These are phyloP conservation scores for Lepas anatifera DNA, from an alignment of 2,888 invertebrate species.

Conservation along the genomic window DNA sequence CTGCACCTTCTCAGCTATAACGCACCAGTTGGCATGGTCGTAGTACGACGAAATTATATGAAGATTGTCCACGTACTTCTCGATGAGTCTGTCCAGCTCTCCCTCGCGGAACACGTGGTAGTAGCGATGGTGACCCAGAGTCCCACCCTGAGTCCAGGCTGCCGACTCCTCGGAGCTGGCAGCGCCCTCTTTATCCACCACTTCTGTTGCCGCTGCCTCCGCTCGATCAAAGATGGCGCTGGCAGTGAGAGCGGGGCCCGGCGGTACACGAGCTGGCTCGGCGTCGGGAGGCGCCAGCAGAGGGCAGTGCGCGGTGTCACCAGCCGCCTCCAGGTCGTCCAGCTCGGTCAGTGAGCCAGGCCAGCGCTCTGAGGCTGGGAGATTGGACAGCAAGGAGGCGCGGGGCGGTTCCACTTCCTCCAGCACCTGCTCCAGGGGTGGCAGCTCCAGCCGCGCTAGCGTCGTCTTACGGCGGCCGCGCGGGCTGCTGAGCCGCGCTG, in stretches of 20 bases:
- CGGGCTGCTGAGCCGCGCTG: neutral
- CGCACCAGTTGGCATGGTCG: constrained; percentile 94
- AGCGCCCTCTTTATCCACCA: neutral
- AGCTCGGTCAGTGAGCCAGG: neutral
- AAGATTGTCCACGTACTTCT: constrained; percentile 80
- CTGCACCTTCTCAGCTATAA: constrained; percentile 89
- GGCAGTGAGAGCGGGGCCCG: neutral
- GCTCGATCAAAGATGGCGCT: neutral
- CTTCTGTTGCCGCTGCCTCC: neutral
- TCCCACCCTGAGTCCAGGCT: constrained; percentile 23
- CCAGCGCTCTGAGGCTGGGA: neutral
- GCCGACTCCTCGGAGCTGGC: constrained; percentile 24
- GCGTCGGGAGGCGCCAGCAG: neutral
- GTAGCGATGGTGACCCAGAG: constrained; percentile 24
- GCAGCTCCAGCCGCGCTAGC: neutral
- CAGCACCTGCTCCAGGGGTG: constrained; percentile 9
- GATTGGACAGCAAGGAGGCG: neutral
- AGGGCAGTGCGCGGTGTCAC: neutral
- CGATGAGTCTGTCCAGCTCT: constrained; percentile 84
- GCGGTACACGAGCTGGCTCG: neutral
- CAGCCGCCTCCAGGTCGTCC: neutral
- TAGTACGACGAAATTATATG: constrained; percentile 90
- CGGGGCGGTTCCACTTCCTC: neutral
- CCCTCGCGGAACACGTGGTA: constrained; percentile 93
- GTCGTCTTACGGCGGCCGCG: constrained; percentile 1